Evolutionary conservation across 23 tunicate species (phyloP).

Genomic region (Phallusia fumigata): DNA sequence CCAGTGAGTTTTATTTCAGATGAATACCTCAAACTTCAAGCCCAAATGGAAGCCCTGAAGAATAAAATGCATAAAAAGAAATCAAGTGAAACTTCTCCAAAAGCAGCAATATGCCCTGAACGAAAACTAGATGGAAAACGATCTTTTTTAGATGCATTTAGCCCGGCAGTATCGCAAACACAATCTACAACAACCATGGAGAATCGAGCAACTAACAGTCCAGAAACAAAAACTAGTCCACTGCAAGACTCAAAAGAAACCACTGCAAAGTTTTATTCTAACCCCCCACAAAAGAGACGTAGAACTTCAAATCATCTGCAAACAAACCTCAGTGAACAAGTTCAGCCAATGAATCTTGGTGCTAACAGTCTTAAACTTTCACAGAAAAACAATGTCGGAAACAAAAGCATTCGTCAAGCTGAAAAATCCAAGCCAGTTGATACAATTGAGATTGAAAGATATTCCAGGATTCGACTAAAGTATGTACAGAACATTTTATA

Average conservation of each 20-base stretch:
- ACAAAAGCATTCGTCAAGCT: neutral
- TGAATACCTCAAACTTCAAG: conserved; percentile 59
- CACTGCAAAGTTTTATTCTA: neutral
- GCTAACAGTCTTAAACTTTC: neutral
- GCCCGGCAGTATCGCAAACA: neutral
- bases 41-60: conserved; percentile 59
- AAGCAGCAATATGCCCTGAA: neutral
- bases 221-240: neutral
- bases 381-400: neutral
- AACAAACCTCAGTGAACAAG: neutral
- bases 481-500: conserved; percentile 25
- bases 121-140: conserved; percentile 20
- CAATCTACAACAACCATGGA: neutral
- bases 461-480: conserved; percentile 69
- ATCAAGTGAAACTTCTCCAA: neutral
- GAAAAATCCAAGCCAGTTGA: conserved; percentile 1
- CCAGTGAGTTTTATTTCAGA: no score
- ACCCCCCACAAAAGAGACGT: conserved; percentile 72
- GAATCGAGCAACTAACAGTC: neutral
- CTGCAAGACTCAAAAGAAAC: conserved; percentile 10
- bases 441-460: conserved; percentile 49
- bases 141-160: conserved; percentile 50
- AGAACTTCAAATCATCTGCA: conserved; percentile 28
- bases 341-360: neutral
- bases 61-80: conserved; percentile 52